Base-by-base conservation (phyloP, 53 echinoderm and acorn worm species). In the Hippasteria phrygiana region DNA sequence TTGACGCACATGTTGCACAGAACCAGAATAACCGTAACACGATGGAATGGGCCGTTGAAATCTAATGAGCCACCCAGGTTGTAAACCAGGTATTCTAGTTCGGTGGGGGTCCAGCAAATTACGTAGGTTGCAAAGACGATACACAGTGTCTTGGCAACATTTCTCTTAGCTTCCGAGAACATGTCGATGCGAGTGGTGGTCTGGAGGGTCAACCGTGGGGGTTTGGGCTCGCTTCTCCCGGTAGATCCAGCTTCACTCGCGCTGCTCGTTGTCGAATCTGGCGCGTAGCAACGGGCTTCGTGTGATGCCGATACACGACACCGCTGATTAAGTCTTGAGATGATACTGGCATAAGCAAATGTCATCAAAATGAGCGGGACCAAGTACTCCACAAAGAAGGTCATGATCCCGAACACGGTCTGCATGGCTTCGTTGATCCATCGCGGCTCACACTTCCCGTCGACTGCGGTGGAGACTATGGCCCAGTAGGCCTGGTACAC, bases 71-170 rank as follows among this genome's bases (percentile, higher is more conserved):
- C 82, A 24, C 96, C 96, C 7, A 92, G 87, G 40, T 96, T 96
- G 55, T 92, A 96, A 28, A 92, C 88, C n/a, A 96, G 90, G 77
- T 93, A 96, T 20, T 90, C 91, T 10, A 96, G 62, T 54, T 96
- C 96, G 0, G 96, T 92, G 1, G 96, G 96, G 13, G 93, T 89
- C 96, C 96, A 96, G 55, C 96, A 96, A 38, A 92, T 90, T 11
- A 93, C 88, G 89, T 92, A 93, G 20, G 92, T 90, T n/a, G 89
- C 55, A 39, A 96, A 96, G 14, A 96, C 96, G 2, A 96, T 83
- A 36, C 92, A 88, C 26, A 93, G 80, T 1, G 96, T 96, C 28
- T 85, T 96, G n/a, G 88, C 92, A 22, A 96, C 96, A 43, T 96
- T 96, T 33, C 91, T 88, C 41, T 93, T 93, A 0, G 96, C 96